Base-by-base conservation (phyloP, 1,140 invertebrate genomes). In the Aphis craccivora region DNA sequence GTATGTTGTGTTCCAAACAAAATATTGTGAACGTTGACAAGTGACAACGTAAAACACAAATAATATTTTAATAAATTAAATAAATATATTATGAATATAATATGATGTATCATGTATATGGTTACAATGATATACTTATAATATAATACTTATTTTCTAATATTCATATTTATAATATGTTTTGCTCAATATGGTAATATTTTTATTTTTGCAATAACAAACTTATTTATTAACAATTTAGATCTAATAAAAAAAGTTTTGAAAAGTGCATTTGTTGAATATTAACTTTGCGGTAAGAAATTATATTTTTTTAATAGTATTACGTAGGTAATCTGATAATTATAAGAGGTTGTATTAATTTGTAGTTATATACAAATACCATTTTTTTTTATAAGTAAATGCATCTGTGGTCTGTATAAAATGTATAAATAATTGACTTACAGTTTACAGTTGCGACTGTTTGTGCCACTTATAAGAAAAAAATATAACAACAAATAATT, bases 391-490 rank as follows among this genome's bases (percentile, higher is more conserved):
- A 76, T 76, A 18, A 76, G 30, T n/a, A 18, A 51, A 14, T 51
- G 30, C 30, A n/a, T n/a, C 14, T 76, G n/a, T 76, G 14, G 20
- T 76, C 14, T n/a, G 30, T n/a, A n/a, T 76, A 40, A 40, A 40
- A n/a, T 76, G 14, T 30, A 76, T 4, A 76, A 76, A 76, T 76
- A 76, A 76, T 76, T 76, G n/a, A n/a, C 30, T 76, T 76, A 76
- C 30, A 76, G 60, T 67, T 76, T 76, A 76, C 30, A 76, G 60
- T 67, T 76, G 60, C 14, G 60, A n/a, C 30, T 76, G 60, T 76
- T 76, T 76, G 60, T 76, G 60, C n/a, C 30, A 76, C 60, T 76
- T 76, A n/a, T 76, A 76, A 76, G 60, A 76, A 76, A 76, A 76
- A 76, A 18, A 76, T 45, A 67, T n/a, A 67, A 45, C 5, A 76